phyloP scores from a whole-genome alignment of 2,113 vertebrate species.

The Charadrius vociferus region DNA sequence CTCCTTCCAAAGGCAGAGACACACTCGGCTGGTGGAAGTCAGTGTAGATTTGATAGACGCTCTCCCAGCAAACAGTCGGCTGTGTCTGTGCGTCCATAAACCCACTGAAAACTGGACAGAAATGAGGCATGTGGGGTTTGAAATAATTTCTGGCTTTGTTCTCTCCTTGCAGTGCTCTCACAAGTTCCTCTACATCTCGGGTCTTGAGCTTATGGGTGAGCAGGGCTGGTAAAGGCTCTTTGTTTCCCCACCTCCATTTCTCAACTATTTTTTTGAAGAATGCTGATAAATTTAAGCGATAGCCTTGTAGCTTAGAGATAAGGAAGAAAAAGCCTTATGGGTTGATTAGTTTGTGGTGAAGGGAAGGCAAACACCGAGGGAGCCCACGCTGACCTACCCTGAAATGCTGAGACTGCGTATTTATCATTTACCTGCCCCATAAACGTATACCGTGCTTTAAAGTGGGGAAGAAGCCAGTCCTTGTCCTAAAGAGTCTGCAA shows the following conservation, averaged over 20 bases:
- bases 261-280: neutral
- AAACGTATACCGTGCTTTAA: neutral
- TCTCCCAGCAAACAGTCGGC: neutral
- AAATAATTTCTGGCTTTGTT: neutral
- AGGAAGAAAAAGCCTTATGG: neutral
- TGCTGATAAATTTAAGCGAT: slow-evolving; percentile 6
- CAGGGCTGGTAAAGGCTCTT: neutral
- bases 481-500: neutral
- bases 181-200: neutral
- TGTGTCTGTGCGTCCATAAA: neutral
- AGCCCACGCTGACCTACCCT: neutral
- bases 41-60: neutral
- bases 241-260: neutral
- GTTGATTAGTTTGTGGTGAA: neutral
- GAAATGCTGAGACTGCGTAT: neutral
- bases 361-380: neutral
- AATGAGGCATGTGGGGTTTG: neutral
- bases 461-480: neutral
- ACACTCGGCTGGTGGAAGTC: neutral
- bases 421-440: neutral
- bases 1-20: neutral
- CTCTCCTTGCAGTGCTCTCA: rapidly evolving
- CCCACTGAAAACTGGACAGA: neutral
- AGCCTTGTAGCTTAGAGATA: slow-evolving; percentile 22
- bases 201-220: neutral